phyloP scores from a whole-genome alignment of 2,888 invertebrate genomes.

The Microctonus hyperodae region DNA sequence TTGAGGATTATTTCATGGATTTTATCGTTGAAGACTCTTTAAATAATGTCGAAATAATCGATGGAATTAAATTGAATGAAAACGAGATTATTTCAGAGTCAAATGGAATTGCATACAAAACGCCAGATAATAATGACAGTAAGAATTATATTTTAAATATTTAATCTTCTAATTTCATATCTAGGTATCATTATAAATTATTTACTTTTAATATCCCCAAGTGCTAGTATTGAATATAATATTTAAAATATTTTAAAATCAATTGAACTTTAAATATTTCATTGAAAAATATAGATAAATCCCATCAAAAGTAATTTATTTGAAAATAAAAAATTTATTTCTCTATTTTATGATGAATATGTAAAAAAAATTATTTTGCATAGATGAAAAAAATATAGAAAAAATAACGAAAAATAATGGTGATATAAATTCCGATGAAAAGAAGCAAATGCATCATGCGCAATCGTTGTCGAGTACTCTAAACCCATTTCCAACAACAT shows the following conservation, averaged over 20 bases:
- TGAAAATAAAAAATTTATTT: too few species aligned
- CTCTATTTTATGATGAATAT: too few species aligned
- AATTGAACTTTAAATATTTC: too few species aligned
- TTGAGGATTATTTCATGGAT: background rate
- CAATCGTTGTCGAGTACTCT: background rate
- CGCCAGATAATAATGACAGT: background rate
- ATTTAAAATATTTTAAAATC: too few species aligned
- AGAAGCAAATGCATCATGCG: background rate
- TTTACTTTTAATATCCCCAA: too few species aligned
- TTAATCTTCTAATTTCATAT: too few species aligned
- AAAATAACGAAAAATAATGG: background rate
- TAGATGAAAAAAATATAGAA: background rate
- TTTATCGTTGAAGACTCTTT: background rate
- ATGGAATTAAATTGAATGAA: background rate
- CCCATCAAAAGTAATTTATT: too few species aligned
- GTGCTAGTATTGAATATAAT: too few species aligned
- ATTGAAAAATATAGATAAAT: too few species aligned
- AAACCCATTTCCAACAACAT: background rate
- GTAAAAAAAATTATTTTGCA: background rate
- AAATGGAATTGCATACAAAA: background rate
- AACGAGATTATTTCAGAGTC: background rate
- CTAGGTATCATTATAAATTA: too few species aligned
- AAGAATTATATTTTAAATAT: too few species aligned
- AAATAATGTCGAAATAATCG: background rate
- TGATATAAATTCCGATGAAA: background rate